These are phyloP conservation scores for Tympanoctomys barrerae DNA, from an alignment of 2,797 vertebrate species.

Conservation along the genomic window DNA sequence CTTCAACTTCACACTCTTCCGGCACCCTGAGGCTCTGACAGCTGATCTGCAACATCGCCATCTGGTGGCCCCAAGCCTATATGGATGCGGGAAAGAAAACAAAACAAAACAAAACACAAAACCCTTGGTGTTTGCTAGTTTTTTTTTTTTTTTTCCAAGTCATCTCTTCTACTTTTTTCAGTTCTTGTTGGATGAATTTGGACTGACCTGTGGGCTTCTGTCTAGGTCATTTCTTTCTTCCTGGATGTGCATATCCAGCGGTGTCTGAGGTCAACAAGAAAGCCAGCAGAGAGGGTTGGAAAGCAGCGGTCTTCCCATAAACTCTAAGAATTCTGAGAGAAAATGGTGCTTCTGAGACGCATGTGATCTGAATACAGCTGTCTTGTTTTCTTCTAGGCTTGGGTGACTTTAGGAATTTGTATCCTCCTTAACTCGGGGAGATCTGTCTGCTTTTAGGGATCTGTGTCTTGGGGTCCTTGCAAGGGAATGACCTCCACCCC, in stretches of 20 bases:
- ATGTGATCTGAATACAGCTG: not conserved
- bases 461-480: not conserved
- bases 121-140: not conserved
- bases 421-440: not conserved
- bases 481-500: not conserved
- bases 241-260: not conserved
- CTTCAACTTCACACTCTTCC: not conserved
- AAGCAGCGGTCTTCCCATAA: conserved; percentile 38
- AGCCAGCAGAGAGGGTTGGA: not conserved
- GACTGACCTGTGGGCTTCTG: not conserved
- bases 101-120: not conserved
- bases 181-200: conserved; percentile 24
- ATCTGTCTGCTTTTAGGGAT: not conserved
- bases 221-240: not conserved
- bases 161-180: not conserved
- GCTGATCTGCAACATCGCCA: conserved; percentile 69
- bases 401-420: not conserved
- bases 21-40: not conserved
- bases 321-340: not conserved
- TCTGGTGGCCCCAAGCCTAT: conserved; percentile 71
- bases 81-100: not conserved
- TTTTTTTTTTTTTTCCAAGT: not conserved
- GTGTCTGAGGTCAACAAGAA: conserved; percentile 21
- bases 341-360: not conserved
- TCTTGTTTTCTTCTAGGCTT: not conserved